phyloP scores from a whole-genome alignment of 1,140 invertebrate species.

The Eupristina koningsbergeri region DNA sequence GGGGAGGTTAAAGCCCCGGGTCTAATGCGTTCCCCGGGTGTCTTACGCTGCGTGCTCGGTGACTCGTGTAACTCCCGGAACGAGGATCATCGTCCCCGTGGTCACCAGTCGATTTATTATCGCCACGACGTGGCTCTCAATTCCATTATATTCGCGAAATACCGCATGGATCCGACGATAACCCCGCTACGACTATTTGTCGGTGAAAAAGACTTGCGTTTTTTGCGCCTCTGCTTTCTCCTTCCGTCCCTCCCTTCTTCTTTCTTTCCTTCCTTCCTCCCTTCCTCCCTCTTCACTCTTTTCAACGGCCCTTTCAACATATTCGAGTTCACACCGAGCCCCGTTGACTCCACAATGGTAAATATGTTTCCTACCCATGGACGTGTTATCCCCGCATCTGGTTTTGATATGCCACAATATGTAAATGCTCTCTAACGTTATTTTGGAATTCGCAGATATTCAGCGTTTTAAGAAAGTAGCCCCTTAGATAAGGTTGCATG shows the following conservation, averaged over 20 bases:
- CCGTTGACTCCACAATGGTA: constrained; percentile 6
- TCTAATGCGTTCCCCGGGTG: not conserved
- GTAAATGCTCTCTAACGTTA: not conserved
- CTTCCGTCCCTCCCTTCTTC: not conserved
- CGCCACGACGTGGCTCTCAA: not conserved
- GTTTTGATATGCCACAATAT: constrained; percentile 12
- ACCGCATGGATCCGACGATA: not conserved
- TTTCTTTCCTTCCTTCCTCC: not conserved
- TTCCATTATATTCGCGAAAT: constrained; percentile 9
- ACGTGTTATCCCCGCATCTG: constrained; percentile 20
- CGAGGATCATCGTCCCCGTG: not conserved
- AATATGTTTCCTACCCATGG: constrained; percentile 27
- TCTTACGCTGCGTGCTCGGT: not conserved
- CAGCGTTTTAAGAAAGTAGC: not conserved
- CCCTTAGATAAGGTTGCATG: not conserved
- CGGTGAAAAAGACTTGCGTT: constrained; percentile 5
- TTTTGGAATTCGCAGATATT: constrained; percentile 1
- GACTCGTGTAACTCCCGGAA: constrained; percentile 30
- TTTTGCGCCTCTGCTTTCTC: not conserved
- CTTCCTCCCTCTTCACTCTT: not conserved
- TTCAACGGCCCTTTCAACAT: constrained; percentile 24
- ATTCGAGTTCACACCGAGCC: not conserved
- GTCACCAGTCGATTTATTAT: constrained; percentile 9
- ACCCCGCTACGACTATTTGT: not conserved
- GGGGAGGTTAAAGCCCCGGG: not conserved